Conservation (phyloP, 1,140 invertebrate genomes). For the Bombus ignitus region DNA sequence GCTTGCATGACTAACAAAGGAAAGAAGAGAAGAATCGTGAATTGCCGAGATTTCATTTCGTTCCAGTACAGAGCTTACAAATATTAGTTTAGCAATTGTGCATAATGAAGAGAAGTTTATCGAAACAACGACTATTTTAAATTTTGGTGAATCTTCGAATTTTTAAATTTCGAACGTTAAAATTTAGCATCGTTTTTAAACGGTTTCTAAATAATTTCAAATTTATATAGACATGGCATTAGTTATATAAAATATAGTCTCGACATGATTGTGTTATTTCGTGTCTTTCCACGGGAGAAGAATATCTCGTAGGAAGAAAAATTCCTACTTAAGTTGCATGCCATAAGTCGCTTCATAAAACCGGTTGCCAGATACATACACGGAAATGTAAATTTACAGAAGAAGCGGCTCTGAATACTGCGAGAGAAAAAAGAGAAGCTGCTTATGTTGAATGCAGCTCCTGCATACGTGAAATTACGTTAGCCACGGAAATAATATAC, state of each 20-base stretch:
- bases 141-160: not conserved
- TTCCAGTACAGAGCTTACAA: not conserved
- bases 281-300: not conserved
- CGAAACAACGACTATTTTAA: no score
- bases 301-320: constrained; percentile 37
- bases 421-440: not conserved
- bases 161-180: not conserved
- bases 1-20: not conserved
- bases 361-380: constrained; percentile 52
- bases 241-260: not conserved
- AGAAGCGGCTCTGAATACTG: constrained; percentile 28
- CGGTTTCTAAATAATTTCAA: not conserved
- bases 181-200: not conserved
- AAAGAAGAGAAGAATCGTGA: not conserved
- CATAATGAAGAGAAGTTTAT: no score
- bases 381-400: constrained; percentile 54
- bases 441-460: not conserved
- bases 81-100: no score
- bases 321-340: constrained; percentile 48
- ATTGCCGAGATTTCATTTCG: constrained; percentile 8
- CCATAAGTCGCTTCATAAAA: constrained; percentile 49
- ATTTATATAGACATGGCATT: not conserved
- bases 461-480: not conserved
- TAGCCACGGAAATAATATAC: not conserved
- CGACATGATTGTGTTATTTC: not conserved